Conservation (phyloP, 2,113 vertebrate species). For the Vulpes ferrilata region DNA sequence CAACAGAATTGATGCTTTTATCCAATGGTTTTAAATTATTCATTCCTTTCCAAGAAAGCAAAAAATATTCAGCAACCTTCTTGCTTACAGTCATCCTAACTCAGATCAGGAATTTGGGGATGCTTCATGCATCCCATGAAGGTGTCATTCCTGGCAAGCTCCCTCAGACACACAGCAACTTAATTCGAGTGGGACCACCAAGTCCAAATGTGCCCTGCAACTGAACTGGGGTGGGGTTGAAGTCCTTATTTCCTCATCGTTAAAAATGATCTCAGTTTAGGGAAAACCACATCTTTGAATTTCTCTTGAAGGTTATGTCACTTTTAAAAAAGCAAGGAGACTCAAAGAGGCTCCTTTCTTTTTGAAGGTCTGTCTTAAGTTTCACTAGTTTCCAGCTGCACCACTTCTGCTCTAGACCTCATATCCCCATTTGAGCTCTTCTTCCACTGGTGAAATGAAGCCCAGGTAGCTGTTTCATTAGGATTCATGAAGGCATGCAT, state of each 20-base stretch:
- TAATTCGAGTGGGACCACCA: not conserved
- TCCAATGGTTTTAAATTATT: constrained; percentile 34
- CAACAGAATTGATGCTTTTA: constrained; percentile 15
- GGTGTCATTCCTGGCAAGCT: not conserved
- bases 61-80: not conserved
- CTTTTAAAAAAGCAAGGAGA: not conserved
- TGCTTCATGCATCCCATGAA: not conserved
- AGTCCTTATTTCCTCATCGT: not conserved
- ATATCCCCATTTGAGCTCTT: not conserved
- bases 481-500: not conserved
- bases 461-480: fast-evolving
- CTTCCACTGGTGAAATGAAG: not conserved
- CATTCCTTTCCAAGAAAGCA: not conserved
- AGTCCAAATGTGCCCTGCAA: not conserved
- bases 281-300: constrained; percentile 24
- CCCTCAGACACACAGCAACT: not conserved
- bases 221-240: not conserved
- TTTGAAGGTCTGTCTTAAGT: not conserved
- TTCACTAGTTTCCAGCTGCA: not conserved
- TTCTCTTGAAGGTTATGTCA: not conserved
- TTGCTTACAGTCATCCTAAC: not conserved
- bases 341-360: not conserved
- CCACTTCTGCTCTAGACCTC: not conserved
- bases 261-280: not conserved
- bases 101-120: not conserved